Evolutionary conservation across 2,797 vertebrate genomes (phyloP).

Genomic region (Sphaeramia orbicularis): DNA sequence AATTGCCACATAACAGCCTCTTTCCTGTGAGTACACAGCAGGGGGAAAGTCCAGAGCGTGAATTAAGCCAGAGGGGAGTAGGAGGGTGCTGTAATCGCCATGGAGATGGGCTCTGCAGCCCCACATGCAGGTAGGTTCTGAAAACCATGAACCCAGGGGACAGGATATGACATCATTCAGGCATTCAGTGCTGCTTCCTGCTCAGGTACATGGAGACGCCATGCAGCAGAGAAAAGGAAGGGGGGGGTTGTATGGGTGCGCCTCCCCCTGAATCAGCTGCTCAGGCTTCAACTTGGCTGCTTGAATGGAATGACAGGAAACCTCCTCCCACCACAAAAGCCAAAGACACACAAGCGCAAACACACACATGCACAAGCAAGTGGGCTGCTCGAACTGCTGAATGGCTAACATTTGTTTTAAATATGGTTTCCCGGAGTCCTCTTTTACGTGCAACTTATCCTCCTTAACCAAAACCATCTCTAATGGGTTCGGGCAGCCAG

Average conservation of each 20-base stretch:
- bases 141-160: constrained; percentile 11
- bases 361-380: constrained; percentile 18
- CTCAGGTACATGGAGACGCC: constrained; percentile 37
- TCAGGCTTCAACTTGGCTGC: constrained; percentile 47
- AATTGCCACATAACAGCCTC: constrained; percentile 60
- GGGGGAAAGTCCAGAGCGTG: constrained; percentile 66
- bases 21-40: constrained; percentile 55
- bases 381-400: constrained; percentile 20
- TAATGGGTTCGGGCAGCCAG: constrained; percentile 48
- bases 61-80: constrained; percentile 31
- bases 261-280: constrained; percentile 48
- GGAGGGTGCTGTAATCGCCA: constrained; percentile 24
- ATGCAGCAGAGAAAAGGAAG: constrained; percentile 17
- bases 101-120: constrained; percentile 5
- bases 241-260: constrained; percentile 12
- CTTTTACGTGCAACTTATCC: constrained; percentile 27
- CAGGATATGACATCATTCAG: constrained; percentile 64
- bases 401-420: constrained; percentile 66
- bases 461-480: constrained; percentile 44
- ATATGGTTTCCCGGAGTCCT: constrained; percentile 44
- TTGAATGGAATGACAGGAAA: constrained; percentile 78
- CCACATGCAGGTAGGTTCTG: constrained; percentile 22
- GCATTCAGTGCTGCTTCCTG: constrained; percentile 53
- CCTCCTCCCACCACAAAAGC: constrained; percentile 65
- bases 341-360: constrained; percentile 13